A percentile compares a stretch with the other conserved stretches of the same genome.
Evolutionary conservation across 1,140 invertebrate genomes (phyloP).

Genomic region (Coenobita brevimanus): DNA sequence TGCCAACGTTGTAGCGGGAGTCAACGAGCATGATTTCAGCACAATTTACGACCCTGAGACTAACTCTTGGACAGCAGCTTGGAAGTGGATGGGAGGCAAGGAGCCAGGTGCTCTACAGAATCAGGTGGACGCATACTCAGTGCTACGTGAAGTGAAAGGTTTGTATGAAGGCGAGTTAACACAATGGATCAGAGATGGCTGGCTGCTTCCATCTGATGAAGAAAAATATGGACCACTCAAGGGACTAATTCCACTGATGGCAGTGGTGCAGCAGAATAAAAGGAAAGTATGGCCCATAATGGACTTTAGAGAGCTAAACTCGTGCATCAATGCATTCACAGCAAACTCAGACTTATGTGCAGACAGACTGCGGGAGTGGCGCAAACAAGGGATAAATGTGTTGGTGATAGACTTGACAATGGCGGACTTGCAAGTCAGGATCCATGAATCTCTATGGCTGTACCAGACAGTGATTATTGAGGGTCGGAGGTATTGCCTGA

Average conservation of each 20-base stretch:
- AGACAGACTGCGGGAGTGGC: slow-evolving; percentile 8
- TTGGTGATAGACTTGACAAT: slow-evolving; percentile 14
- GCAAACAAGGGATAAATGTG: slow-evolving; percentile 13
- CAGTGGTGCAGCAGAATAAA: slow-evolving; percentile 27
- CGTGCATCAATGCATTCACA: neutral
- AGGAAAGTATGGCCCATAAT: slow-evolving; percentile 10
- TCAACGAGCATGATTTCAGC: slow-evolving; percentile 24
- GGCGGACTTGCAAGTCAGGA: slow-evolving; percentile 23
- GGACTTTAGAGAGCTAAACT: slow-evolving; percentile 27
- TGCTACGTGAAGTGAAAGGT: neutral
- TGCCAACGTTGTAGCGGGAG: neutral
- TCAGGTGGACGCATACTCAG: neutral
- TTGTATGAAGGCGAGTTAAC: slow-evolving; percentile 1
- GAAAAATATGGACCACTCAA: neutral
- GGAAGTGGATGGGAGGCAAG: slow-evolving; percentile 30
- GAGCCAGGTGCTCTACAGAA: slow-evolving; percentile 12
- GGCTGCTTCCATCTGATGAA: slow-evolving; percentile 32
- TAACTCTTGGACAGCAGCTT: slow-evolving; percentile 1
- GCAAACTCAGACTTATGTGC: slow-evolving; percentile 28
- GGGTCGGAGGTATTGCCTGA: slow-evolving; percentile 27
- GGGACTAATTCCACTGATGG: slow-evolving; percentile 40
- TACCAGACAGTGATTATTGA: slow-evolving; percentile 34
- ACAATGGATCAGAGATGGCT: slow-evolving; percentile 24
- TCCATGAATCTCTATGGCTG: slow-evolving; percentile 17
- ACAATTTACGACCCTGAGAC: neutral